Base-by-base conservation (phyloP, 2,888 invertebrate genomes). In the Argyra leucocephala region DNA sequence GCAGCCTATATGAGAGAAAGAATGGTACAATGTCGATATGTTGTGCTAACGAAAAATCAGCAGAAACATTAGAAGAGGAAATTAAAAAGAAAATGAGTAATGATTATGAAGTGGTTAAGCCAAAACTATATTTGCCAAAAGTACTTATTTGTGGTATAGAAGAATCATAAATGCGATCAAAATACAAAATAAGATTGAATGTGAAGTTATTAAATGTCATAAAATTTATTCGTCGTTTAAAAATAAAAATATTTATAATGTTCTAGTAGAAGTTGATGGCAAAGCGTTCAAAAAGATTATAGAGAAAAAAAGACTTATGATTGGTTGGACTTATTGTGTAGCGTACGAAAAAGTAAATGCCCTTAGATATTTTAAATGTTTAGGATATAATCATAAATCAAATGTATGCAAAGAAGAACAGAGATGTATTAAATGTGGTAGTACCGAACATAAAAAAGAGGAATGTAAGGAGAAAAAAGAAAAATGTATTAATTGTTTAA, bases 241-340 rank as follows among this genome's bases (percentile, higher is more conserved):
- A 61, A 66, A 63, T 61, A 61, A 63, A 57, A 1, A 31, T 57
- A 59, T 57, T 3, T 61, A 65, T 15, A 65, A 65, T n/a, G 63
- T 63, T 61, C 63, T 65, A 22, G 48, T 65, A 36, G 63, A 65
- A 65, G 22, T 58, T 31, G 63, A 65, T 22, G 63, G 18, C 26
- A 57, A 37, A 15, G 15, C 61, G 15, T 64, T 61, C 48, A 61
- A 64, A 64, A 57, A 64, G 1, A 60, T 64, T 60, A 57, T 65
- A 15, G 63, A 48, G 60, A 22, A 1, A 22, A 62, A 65, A 62
- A 65, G 15, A 62, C 62, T 62, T 3, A 58, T n/a, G 62, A 7
- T 37, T 65, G 7, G 26, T 26, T 26, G 26, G 26, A 26, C 4
- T 26, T 6, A 6, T 26, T 26, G 26, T 26, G 5, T 7, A 6